Evolutionary conservation across 1,140 invertebrate species (phyloP).

Genomic region (Diachasma alloeum): DNA sequence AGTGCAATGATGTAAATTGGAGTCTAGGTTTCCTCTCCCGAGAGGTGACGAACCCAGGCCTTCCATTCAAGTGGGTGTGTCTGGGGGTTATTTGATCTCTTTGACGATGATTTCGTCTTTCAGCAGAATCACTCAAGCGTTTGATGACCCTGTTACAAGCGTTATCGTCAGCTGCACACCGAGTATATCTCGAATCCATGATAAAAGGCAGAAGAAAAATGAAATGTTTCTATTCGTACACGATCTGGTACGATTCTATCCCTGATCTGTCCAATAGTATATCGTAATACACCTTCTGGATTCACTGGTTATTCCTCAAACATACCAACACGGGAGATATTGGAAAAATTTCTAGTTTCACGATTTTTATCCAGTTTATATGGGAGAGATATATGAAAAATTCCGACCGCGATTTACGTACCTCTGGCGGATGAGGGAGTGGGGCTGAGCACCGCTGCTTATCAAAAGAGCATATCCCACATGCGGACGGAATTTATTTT

Average conservation of each 20-base stretch:
- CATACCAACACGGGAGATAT: background rate
- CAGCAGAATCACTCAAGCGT: background rate
- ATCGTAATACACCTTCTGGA: background rate
- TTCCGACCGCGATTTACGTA: slow-evolving; percentile 53
- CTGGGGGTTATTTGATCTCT: slow-evolving; percentile 3
- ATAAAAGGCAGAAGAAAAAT: background rate
- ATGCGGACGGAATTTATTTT: slow-evolving; percentile 5
- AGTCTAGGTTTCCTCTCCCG: background rate
- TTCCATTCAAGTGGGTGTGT: background rate
- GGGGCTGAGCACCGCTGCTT: background rate
- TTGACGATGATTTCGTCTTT: background rate
- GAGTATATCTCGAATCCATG: background rate
- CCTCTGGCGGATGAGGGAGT: background rate
- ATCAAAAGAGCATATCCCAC: slow-evolving; percentile 13
- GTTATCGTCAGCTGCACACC: background rate
- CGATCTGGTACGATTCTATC: background rate
- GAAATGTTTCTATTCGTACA: background rate
- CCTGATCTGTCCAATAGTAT: background rate
- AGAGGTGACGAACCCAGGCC: background rate
- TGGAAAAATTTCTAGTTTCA: slow-evolving; percentile 3
- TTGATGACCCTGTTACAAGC: background rate
- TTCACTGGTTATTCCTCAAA: background rate
- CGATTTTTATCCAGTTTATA: slow-evolving; percentile 21
- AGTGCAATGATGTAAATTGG: background rate
- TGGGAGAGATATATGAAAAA: slow-evolving; percentile 54